These are phyloP conservation scores for Antrozous pallidus DNA, from an alignment of 2,797 vertebrate species.

Conservation along the genomic window DNA sequence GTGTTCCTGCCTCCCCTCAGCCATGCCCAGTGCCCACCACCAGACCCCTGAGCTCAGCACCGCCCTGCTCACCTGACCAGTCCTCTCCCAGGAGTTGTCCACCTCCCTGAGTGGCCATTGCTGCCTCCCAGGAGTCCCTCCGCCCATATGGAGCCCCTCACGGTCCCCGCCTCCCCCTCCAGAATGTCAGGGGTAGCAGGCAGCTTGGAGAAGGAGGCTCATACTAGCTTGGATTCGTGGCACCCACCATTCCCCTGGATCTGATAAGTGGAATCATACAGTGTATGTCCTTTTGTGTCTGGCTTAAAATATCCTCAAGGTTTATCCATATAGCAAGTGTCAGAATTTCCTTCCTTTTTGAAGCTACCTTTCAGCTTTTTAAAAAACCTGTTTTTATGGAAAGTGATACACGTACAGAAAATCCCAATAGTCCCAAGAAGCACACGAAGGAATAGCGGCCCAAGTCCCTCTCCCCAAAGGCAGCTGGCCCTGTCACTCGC, in stretches of 20 bases:
- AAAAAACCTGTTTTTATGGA: neutral
- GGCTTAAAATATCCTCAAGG: neutral
- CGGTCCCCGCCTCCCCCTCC: neutral
- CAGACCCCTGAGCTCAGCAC: neutral
- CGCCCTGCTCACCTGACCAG: neutral
- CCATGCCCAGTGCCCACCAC: neutral
- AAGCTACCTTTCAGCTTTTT: neutral
- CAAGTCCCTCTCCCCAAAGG: neutral
- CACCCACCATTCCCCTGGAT: neutral
- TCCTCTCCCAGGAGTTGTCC: neutral
- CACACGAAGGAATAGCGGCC: rapidly evolving
- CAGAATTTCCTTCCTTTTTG: neutral
- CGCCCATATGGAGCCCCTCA: no score
- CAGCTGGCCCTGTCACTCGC: neutral
- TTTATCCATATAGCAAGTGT: neutral
- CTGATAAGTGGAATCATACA: no score
- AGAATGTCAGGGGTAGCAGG: neutral
- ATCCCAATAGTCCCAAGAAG: neutral
- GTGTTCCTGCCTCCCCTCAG: neutral
- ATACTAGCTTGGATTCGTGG: neutral
- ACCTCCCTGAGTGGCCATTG: neutral
- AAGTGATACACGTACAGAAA: neutral
- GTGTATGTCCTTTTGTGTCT: neutral
- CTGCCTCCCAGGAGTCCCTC: neutral
- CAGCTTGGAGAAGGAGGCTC: neutral